These are phyloP conservation scores for Netelia fuscicornis DNA, from an alignment of 2,888 invertebrate species.

Conservation along the genomic window DNA sequence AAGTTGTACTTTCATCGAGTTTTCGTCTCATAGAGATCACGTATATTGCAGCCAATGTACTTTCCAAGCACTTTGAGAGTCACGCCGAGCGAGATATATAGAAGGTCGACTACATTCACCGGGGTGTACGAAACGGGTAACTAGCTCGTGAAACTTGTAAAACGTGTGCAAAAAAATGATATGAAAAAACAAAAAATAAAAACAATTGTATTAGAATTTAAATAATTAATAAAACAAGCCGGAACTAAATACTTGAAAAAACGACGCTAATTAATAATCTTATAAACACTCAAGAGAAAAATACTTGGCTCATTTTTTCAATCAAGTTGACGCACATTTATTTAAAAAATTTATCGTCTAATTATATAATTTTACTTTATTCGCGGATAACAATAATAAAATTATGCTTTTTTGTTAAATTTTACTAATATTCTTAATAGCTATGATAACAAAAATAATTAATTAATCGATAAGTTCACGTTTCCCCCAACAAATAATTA, in stretches of 20 bases:
- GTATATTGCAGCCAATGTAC: conserved; percentile 31
- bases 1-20: conserved; percentile 9
- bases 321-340: too few species aligned
- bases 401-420: background rate
- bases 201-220: conserved; percentile 13
- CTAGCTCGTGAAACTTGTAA: conserved; percentile 38
- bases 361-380: background rate
- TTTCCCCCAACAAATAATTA: too few species aligned
- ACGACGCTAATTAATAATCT: too few species aligned
- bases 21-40: conserved; percentile 21
- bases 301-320: too few species aligned
- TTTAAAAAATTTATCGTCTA: too few species aligned
- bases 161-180: conserved; percentile 28
- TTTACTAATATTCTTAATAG: too few species aligned
- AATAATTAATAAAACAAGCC: too few species aligned
- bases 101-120: conserved; percentile 84
- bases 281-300: too few species aligned
- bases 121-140: conserved; percentile 42
- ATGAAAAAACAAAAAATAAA: background rate
- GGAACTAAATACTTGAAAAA: too few species aligned
- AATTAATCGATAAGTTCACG: too few species aligned
- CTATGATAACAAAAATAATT: too few species aligned
- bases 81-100: conserved; percentile 27
- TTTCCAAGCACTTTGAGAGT: conserved; percentile 37
- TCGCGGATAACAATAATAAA: background rate